These are phyloP conservation scores for Lipotes vexillifer DNA, from an alignment of 2,113 vertebrate species.

Conservation along the genomic window DNA sequence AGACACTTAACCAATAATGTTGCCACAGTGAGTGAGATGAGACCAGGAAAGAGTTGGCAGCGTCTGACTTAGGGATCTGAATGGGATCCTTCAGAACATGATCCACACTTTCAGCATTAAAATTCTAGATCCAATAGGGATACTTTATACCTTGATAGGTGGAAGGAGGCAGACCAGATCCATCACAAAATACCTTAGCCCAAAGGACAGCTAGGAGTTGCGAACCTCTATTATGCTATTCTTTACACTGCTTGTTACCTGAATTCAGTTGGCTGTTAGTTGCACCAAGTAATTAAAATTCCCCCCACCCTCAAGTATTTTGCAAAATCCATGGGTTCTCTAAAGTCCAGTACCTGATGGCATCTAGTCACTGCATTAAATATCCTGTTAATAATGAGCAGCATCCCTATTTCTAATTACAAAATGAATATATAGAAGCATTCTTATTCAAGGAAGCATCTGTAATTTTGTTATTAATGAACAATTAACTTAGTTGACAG, in stretches of 20 bases:
- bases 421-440: neutral
- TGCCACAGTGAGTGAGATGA: neutral
- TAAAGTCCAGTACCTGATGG: neutral
- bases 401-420: neutral
- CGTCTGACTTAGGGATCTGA: neutral
- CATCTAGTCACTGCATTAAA: neutral
- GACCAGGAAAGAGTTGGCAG: neutral
- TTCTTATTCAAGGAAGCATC: neutral
- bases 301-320: neutral
- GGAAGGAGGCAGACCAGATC: neutral
- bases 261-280: neutral
- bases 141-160: neutral
- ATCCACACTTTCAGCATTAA: neutral
- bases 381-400: neutral
- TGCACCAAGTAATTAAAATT: neutral
- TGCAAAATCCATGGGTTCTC: slow-evolving; percentile 9
- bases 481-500: slow-evolving; percentile 3
- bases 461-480: slow-evolving; percentile 15
- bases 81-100: neutral
- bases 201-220: neutral
- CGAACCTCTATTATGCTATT: neutral
- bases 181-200: neutral
- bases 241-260: neutral
- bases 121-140: neutral
- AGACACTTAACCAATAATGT: rapidly evolving